phyloP scores from a whole-genome alignment of 2,113 vertebrate species.

The Mus spicilegus region DNA sequence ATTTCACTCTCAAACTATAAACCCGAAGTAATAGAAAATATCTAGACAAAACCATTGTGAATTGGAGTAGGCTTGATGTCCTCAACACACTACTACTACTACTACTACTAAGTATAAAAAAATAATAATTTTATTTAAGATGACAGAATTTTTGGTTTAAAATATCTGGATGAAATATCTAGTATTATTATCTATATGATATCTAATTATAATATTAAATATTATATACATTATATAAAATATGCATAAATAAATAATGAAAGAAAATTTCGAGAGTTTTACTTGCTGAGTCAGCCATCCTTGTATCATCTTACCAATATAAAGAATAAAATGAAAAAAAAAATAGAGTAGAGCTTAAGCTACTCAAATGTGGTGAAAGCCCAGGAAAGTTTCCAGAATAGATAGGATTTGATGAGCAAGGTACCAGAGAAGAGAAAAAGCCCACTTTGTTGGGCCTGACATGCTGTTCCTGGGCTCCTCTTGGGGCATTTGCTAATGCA shows the following conservation, averaged over 20 bases:
- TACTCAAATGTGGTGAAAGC: neutral
- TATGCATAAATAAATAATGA: neutral
- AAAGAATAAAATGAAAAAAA: constrained; percentile 8
- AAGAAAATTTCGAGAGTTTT: neutral
- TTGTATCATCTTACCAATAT: neutral
- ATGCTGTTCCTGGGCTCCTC: neutral
- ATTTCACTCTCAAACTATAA: neutral
- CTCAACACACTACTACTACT: neutral
- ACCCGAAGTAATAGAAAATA: neutral
- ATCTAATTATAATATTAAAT: neutral
- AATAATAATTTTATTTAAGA: neutral
- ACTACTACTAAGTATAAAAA: neutral
- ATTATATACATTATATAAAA: neutral
- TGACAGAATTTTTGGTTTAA: neutral
- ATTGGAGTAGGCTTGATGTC: neutral
- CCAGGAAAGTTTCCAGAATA: neutral
- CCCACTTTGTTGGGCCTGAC: neutral
- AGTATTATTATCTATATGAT: neutral
- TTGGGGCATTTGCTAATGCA: neutral
- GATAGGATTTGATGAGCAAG: neutral
- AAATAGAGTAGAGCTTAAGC: neutral
- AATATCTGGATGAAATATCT: neutral
- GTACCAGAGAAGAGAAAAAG: neutral
- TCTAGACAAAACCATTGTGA: neutral
- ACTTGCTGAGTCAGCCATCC: neutral